Evolutionary conservation across 2,888 invertebrate species (phyloP).

Genomic region (Leptodirus hochenwartii): DNA sequence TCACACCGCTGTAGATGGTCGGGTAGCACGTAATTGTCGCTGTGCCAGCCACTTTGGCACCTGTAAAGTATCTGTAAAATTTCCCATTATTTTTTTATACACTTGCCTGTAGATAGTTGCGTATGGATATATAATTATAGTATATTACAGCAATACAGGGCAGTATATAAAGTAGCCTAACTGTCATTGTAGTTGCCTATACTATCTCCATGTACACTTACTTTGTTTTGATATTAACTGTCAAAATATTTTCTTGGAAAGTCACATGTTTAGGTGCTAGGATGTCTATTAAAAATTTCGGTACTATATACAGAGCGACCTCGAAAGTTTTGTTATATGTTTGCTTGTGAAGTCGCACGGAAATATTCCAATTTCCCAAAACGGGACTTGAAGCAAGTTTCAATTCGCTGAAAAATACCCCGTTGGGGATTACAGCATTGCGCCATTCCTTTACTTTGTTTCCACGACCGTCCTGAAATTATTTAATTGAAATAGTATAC

Average conservation of each 20-base stretch:
- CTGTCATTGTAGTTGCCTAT: too few species aligned
- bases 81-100: too few species aligned
- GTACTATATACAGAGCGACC: constrained; percentile 82
- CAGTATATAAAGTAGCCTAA: too few species aligned
- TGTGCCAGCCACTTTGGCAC: constrained; percentile 75
- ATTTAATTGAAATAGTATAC: neutral
- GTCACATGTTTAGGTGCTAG: constrained; percentile 67
- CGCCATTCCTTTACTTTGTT: constrained; percentile 72
- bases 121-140: too few species aligned
- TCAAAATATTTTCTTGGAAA: constrained; percentile 59
- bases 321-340: constrained; percentile 45
- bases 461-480: constrained; percentile 47
- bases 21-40: constrained; percentile 72
- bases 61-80: too few species aligned
- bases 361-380: constrained; percentile 75
- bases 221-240: constrained; percentile 67
- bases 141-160: too few species aligned
- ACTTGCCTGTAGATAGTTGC: too few species aligned
- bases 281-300: constrained; percentile 81
- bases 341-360: constrained; percentile 39
- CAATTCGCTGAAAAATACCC: constrained; percentile 60
- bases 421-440: constrained; percentile 43
- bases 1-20: constrained; percentile 56
- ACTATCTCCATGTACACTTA: constrained; percentile 34
- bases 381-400: constrained; percentile 66